Conservation (phyloP, 1,140 invertebrate genomes). For the Heliconius hewitsoni region DNA sequence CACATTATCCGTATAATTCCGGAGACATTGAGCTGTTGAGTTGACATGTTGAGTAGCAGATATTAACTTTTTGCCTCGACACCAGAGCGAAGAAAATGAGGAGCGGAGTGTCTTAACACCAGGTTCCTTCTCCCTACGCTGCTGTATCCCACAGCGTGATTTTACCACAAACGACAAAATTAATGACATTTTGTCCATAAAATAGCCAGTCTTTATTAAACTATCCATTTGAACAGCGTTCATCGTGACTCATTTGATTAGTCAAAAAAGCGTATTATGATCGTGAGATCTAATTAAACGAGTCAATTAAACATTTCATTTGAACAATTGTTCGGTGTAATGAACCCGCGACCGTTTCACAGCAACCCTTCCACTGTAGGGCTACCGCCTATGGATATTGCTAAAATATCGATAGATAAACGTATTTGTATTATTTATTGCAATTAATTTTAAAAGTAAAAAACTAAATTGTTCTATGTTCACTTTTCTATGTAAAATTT, state of each 20-base stretch:
- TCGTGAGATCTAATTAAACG: constrained; percentile 57
- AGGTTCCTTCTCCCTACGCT: neutral
- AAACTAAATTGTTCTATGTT: no score
- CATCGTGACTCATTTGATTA: constrained; percentile 42
- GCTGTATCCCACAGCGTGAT: no score
- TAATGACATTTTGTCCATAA: neutral
- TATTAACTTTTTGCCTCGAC: no score
- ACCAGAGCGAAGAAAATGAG: no score
- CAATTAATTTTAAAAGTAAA: neutral
- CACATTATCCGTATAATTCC: no score
- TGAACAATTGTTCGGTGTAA: constrained; percentile 53
- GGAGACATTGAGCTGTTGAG: no score
- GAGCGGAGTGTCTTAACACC: no score
- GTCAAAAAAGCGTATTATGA: constrained; percentile 42
- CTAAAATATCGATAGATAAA: neutral
- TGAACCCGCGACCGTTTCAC: constrained; percentile 53
- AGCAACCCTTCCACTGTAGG: constrained; percentile 43
- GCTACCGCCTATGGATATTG: constrained; percentile 5
- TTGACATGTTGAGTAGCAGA: no score
- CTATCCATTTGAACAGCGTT: constrained; percentile 8
- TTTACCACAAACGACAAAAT: neutral
- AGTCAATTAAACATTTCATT: constrained; percentile 54
- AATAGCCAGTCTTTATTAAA: constrained; percentile 16
- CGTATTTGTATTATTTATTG: neutral
- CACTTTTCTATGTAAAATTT: no score